Conservation (phyloP, 2,888 invertebrate genomes). For the Ectemnius lituratus region DNA sequence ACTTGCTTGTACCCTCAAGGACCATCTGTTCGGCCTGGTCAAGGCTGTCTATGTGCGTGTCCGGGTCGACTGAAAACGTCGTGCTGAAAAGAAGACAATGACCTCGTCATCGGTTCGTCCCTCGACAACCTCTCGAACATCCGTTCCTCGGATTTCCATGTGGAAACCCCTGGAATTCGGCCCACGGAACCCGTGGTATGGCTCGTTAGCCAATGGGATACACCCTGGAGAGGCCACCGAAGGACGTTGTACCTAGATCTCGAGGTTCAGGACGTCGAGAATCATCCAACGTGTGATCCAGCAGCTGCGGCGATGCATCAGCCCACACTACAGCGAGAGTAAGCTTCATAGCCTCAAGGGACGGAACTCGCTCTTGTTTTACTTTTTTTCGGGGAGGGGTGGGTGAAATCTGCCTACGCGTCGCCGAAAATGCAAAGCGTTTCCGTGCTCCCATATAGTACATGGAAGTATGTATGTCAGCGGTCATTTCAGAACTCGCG, state of each 20-base stretch:
- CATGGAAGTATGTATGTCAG: slow-evolving; percentile 2
- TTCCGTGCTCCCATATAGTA: neutral
- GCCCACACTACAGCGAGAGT: neutral
- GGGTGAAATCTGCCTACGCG: neutral
- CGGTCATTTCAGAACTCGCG: neutral
- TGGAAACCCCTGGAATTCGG: neutral
- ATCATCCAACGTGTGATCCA: slow-evolving; percentile 44
- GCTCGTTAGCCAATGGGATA: neutral
- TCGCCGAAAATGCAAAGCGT: slow-evolving; percentile 34
- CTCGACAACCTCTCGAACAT: slow-evolving; percentile 57
- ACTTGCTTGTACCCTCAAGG: slow-evolving; percentile 99
- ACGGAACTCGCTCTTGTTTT: neutral
- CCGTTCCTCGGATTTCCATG: neutral
- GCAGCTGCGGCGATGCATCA: slow-evolving; percentile 33
- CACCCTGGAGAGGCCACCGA: slow-evolving; percentile 55
- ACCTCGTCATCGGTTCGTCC: slow-evolving; percentile 72
- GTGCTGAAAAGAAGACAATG: slow-evolving; percentile 85
- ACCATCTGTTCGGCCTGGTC: slow-evolving; percentile 98
- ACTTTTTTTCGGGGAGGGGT: neutral
- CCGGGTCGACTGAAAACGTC: slow-evolving; percentile 98
- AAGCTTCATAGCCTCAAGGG: slow-evolving; percentile 1
- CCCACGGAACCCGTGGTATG: neutral
- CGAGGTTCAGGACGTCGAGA: slow-evolving; percentile 39
- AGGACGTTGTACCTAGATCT: slow-evolving; percentile 48
- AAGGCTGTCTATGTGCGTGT: slow-evolving; percentile 98